Evolutionary conservation across 2,797 vertebrate genomes (phyloP), one percentile per base, ranked within the genome.

Genomic region (Myotis planiceps): DNA sequence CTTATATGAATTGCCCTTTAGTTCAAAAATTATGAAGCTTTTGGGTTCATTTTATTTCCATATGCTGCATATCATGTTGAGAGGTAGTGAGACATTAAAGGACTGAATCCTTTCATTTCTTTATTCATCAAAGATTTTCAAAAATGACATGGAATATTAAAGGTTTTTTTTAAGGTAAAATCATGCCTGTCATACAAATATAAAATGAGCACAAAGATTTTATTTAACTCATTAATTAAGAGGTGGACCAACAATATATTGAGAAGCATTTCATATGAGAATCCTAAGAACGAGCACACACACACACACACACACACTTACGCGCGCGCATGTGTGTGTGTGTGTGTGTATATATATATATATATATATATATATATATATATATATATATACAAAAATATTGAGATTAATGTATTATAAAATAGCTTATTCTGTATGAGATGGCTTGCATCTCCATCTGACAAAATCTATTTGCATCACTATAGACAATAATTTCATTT

Each of bases 41-140:
- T 92, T 39, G 66, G 4, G 2, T 25, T 89, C 0, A n/a, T 69
- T 78, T 81, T 39, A 71, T 78, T 81, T 88, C 42, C 6, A 85
- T 10, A 32, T 80, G 21, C 25, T 80, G 37, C 6, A 23, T 88
- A 79, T 42, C 45, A 79, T 82, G 21, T 74, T 63, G 65, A 88
- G 78, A 94, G 21, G 68, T 10, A 66, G 15, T 81, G 53, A 91
- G 37, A 51, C 39, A 68, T 87, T 55, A 92, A 84, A 91, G 10
- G 19, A 55, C 23, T 69, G 2, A 1, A 69, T 82, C 3, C 69
- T 90, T 96, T 85, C 21, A 92, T 92, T 32, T 90, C 34, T 71
- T 92, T 81, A n/a, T 49, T 75, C 47, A 95, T 85, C 14, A 78
- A 90, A 96, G 47, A 32, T 75, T 72, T 95, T 87, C 18, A 84